These are phyloP conservation scores for Propithecus deckenii DNA, from an alignment of 2,797 vertebrate genomes.

Conservation along the genomic window DNA sequence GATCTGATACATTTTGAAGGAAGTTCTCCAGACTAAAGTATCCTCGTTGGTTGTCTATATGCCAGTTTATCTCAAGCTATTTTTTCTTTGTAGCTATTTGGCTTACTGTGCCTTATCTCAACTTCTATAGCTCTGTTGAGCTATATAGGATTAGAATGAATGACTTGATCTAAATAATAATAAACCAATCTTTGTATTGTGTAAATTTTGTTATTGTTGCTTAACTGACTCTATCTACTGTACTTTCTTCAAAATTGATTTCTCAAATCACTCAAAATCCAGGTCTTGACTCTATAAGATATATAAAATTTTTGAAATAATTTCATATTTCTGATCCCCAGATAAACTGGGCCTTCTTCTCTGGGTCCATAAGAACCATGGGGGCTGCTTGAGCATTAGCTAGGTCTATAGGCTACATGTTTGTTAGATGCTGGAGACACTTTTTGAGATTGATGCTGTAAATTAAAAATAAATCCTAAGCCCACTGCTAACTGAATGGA, in stretches of 20 bases:
- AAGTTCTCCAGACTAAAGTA: neutral
- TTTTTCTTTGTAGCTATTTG: neutral
- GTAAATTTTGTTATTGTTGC: neutral
- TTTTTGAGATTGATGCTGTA: neutral
- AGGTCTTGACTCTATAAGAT: neutral
- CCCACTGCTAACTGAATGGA: too few relatives aligned
- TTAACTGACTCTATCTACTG: neutral
- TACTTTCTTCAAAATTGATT: neutral
- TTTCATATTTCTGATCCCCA: neutral
- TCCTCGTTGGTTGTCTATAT: neutral
- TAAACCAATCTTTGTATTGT: neutral
- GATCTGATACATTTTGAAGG: neutral
- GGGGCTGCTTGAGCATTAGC: neutral
- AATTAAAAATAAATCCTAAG: too few relatives aligned
- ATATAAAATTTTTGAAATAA: neutral
- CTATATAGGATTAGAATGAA: neutral
- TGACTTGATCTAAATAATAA: neutral
- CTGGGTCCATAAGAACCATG: neutral
- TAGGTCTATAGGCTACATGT: neutral
- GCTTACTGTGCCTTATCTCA: neutral
- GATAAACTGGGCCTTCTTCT: neutral
- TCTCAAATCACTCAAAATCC: constrained; percentile 33
- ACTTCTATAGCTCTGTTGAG: neutral
- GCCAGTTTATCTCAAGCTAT: neutral
- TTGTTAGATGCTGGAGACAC: neutral